These are phyloP conservation scores for Gymnothorax reevesii DNA, from an alignment of 2,797 vertebrate species.

Conservation along the genomic window DNA sequence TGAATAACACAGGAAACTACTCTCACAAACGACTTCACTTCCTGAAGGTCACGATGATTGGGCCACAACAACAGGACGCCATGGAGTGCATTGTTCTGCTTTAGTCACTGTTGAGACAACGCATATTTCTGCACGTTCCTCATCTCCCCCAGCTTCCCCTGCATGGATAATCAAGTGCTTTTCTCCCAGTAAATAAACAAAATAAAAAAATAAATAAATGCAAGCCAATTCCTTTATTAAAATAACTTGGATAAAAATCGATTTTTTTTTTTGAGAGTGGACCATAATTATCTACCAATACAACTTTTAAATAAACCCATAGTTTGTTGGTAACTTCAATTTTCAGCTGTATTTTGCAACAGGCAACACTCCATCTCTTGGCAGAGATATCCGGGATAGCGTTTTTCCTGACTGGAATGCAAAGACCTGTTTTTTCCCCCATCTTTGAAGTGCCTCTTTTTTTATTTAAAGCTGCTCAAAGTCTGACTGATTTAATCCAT, in stretches of 20 bases:
- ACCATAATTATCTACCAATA: no score
- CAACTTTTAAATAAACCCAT: no score
- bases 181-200: background rate
- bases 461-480: background rate
- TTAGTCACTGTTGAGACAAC: slow-evolving; percentile 6
- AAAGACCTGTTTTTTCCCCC: background rate
- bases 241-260: no score
- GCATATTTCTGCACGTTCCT: slow-evolving; percentile 5
- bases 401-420: background rate
- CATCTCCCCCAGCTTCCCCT: background rate
- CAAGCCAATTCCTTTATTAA: background rate
- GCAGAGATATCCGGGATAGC: background rate
- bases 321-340: background rate
- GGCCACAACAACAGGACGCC: slow-evolving; percentile 22
- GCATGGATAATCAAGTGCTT: background rate
- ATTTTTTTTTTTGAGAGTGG: no score
- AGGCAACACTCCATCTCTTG: background rate
- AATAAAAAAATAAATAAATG: background rate
- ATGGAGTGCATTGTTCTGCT: slow-evolving; percentile 4
- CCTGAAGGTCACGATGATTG: slow-evolving; percentile 17
- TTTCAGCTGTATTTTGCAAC: background rate
- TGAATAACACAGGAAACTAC: slow-evolving; percentile 22
- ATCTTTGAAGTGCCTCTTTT: background rate
- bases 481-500: background rate
- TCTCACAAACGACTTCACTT: slow-evolving; percentile 10